Conservation (phyloP, 2,113 vertebrate genomes). For the Kryptolebias marmoratus region DNA sequence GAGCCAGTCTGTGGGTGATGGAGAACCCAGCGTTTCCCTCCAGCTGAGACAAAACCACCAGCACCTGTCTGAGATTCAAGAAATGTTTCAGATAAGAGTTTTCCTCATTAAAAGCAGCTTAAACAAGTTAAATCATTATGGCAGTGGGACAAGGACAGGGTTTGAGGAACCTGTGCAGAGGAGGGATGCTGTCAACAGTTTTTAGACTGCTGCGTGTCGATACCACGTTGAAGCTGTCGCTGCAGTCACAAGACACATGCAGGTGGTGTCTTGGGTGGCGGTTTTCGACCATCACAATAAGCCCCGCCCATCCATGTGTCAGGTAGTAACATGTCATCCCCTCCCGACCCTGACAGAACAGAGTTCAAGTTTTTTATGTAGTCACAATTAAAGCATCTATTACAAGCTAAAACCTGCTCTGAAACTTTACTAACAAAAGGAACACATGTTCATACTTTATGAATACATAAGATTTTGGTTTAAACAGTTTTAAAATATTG, state of each 20-base stretch:
- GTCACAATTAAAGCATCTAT: too few relatives aligned
- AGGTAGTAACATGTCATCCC: slow-evolving; percentile 98
- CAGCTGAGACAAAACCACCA: slow-evolving; percentile 94
- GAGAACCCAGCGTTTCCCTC: slow-evolving; percentile 95
- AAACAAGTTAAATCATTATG: too few relatives aligned
- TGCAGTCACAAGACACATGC: slow-evolving; percentile 95
- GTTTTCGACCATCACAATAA: slow-evolving; percentile 96
- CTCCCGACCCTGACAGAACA: slow-evolving; percentile 86
- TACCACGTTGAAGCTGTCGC: slow-evolving; percentile 97
- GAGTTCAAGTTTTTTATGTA: background rate
- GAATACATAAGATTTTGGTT: too few relatives aligned
- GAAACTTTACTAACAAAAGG: too few relatives aligned
- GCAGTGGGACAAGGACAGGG: background rate
- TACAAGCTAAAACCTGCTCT: too few relatives aligned
- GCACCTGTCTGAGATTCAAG: slow-evolving; percentile 85
- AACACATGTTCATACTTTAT: too few relatives aligned
- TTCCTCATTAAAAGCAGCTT: too few relatives aligned
- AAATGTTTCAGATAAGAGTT: background rate
- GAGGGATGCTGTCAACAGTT: slow-evolving; percentile 92
- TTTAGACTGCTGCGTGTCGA: slow-evolving; percentile 92
- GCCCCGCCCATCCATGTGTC: slow-evolving; percentile 95
- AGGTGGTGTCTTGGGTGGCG: slow-evolving; percentile 92
- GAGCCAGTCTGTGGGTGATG: slow-evolving; percentile 92
- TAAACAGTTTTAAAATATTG: too few relatives aligned
- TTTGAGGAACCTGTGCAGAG: slow-evolving; percentile 87